Percentiles rank a stretch among this genome's conserved stretches.
Conservation (phyloP, 2,888 invertebrate species). For the Plagodis dolabraria region DNA sequence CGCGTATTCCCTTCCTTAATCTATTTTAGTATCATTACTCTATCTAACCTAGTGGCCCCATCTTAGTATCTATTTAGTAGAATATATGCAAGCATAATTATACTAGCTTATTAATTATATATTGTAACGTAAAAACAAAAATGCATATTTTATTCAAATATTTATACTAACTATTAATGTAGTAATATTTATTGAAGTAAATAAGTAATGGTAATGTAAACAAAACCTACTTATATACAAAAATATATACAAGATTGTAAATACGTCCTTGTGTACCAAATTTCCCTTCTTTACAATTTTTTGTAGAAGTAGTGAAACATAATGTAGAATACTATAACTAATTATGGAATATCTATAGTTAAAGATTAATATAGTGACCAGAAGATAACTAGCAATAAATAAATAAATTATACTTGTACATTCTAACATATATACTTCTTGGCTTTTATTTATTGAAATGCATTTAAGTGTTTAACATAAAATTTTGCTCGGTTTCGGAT, state of each 20-base stretch:
- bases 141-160: constrained; percentile 77
- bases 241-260: constrained; percentile 77
- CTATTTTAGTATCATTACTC: constrained; percentile 50
- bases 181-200: constrained; percentile 64
- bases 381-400: constrained; percentile 13
- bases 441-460: constrained; percentile 7
- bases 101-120: constrained; percentile 59
- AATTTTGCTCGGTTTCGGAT: constrained; percentile 11
- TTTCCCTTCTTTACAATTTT: constrained; percentile 82
- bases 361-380: constrained; percentile 22
- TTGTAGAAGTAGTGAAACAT: constrained; percentile 67
- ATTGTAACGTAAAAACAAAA: constrained; percentile 61
- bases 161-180: constrained; percentile 79
- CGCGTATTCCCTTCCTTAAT: constrained; percentile 58
- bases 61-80: constrained; percentile 53
- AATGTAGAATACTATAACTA: constrained; percentile 25
- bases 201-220: constrained; percentile 55
- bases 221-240: constrained; percentile 77
- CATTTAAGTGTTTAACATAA: background rate
- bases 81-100: constrained; percentile 50
- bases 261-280: constrained; percentile 77
- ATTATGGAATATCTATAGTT: constrained; percentile 18
- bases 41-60: constrained; percentile 56
- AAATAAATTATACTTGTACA: constrained; percentile 3
- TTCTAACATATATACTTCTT: background rate